These are phyloP conservation scores for Pterois miles DNA, from an alignment of 2,797 vertebrate genomes.

Conservation along the genomic window DNA sequence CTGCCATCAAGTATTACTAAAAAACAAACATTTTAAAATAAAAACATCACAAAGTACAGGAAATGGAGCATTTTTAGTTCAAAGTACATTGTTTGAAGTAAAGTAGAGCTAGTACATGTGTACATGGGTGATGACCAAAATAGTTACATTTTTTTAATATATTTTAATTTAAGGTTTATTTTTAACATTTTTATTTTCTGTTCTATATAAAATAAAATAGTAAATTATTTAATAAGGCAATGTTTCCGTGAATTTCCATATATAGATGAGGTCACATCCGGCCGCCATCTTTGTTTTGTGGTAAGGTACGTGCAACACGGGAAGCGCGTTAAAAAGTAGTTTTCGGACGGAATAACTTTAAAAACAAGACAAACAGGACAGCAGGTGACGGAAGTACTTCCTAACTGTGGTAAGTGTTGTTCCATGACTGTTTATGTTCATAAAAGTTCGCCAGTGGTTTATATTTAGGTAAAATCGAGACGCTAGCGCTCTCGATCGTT, in stretches of 20 bases:
- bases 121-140: too few relatives aligned
- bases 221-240: too few relatives aligned
- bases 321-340: too few relatives aligned
- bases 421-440: rapidly evolving
- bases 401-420: not conserved
- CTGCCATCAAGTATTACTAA: too few relatives aligned
- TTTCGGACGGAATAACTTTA: not conserved
- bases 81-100: not conserved
- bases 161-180: not conserved
- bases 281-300: constrained; percentile 5
- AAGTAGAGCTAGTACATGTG: too few relatives aligned
- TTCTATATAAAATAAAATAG: too few relatives aligned
- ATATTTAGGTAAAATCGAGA: not conserved
- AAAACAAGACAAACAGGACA: too few relatives aligned
- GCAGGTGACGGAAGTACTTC: rapidly evolving
- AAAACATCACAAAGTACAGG: not conserved
- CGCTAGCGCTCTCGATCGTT: rapidly evolving
- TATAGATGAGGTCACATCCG: not conserved
- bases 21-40: not conserved
- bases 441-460: not conserved
- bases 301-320: too few relatives aligned
- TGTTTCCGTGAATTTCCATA: too few relatives aligned
- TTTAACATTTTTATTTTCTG: too few relatives aligned
- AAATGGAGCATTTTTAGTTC: not conserved
- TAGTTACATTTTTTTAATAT: not conserved